These are phyloP conservation scores for Isichthys henryi DNA, from an alignment of 2,113 vertebrate species.

Conservation along the genomic window DNA sequence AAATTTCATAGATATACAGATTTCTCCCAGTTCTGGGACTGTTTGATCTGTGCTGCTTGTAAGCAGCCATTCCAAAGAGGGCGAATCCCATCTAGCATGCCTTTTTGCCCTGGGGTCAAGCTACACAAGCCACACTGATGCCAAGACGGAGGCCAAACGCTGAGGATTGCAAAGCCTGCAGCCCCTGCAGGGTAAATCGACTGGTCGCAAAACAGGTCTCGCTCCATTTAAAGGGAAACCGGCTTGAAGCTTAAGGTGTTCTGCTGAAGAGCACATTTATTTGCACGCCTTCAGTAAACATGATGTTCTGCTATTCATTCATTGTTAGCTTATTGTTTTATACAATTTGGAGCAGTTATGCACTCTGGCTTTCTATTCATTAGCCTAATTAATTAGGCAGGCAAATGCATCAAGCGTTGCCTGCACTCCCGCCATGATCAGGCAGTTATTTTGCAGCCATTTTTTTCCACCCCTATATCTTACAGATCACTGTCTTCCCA, in stretches of 20 bases:
- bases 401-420: background rate
- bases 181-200: background rate
- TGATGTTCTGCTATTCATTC: background rate
- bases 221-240: background rate
- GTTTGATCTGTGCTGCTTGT: background rate
- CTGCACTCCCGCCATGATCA: background rate
- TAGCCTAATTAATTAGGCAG: background rate
- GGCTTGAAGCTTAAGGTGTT: background rate
- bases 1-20: background rate
- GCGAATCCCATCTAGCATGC: background rate
- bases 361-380: background rate
- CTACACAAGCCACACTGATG: background rate
- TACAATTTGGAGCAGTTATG: background rate
- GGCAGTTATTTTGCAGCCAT: background rate
- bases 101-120: background rate
- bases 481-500: background rate
- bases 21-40: background rate
- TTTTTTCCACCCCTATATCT: background rate
- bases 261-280: background rate
- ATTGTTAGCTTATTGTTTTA: background rate
- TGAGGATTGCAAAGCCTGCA: background rate
- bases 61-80: background rate
- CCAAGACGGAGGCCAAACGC: background rate
- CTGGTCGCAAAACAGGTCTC: background rate
- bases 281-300: background rate